These are phyloP conservation scores for Acrocyrtus sp. DNA, from an alignment of 2,888 invertebrate genomes.

Conservation along the genomic window DNA sequence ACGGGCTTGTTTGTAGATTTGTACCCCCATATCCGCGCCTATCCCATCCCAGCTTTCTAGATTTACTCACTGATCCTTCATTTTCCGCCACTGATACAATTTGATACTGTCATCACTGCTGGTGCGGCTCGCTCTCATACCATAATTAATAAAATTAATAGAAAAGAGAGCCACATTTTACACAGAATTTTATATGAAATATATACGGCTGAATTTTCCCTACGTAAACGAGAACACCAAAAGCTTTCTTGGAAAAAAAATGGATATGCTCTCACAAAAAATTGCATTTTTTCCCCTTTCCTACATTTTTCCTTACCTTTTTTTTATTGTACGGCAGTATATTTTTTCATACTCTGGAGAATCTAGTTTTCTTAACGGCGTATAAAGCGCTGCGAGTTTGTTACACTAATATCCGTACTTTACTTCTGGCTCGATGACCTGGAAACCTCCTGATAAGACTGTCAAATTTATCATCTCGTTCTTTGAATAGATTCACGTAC, in stretches of 20 bases:
- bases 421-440: conserved; percentile 64
- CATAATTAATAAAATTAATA: no score
- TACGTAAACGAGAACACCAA: neutral
- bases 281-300: no score
- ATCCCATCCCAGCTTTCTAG: neutral
- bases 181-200: no score
- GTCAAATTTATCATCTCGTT: conserved; percentile 62
- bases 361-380: no score
- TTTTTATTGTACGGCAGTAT: conserved; percentile 1
- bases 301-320: neutral
- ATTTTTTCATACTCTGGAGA: conserved; percentile 5
- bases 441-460: conserved; percentile 63
- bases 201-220: neutral
- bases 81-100: neutral
- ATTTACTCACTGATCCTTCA: neutral
- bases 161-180: no score
- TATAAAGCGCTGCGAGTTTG: conserved; percentile 34
- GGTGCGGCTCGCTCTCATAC: neutral
- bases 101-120: neutral
- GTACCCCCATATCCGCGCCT: no score
- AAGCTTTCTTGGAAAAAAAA: no score
- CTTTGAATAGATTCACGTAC: conserved; percentile 20
- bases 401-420: conserved; percentile 62
- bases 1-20: no score
- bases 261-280: no score